Evolutionary conservation across 2,797 vertebrate species (phyloP).

Genomic region (Cyprinodon diabolis): DNA sequence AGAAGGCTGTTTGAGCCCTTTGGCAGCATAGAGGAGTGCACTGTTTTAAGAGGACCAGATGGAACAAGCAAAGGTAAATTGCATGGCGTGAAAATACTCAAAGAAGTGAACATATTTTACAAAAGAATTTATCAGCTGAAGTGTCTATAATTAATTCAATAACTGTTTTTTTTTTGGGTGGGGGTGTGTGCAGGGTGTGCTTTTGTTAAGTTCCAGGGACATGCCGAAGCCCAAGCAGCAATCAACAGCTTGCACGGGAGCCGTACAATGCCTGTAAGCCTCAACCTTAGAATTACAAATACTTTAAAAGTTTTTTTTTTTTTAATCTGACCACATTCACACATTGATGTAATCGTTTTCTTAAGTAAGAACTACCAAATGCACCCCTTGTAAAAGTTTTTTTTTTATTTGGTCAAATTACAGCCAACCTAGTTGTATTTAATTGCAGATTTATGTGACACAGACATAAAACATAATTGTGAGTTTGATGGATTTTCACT

Average conservation of each 20-base stretch:
- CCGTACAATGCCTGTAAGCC: constrained; percentile 89
- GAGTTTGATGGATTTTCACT: neutral
- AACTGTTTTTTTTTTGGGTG: constrained; percentile 4
- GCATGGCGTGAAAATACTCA: neutral
- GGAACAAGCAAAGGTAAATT: constrained; percentile 92
- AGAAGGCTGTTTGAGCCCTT: constrained; percentile 92
- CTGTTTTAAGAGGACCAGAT: constrained; percentile 90
- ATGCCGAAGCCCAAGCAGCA: constrained; percentile 91
- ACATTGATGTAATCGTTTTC: neutral
- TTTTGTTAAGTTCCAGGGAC: constrained; percentile 94
- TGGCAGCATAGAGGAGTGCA: constrained; percentile 93
- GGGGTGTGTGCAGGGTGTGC: constrained; percentile 83
- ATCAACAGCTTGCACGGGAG: constrained; percentile 93
- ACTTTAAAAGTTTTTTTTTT: constrained; percentile 12
- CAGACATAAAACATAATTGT: neutral
- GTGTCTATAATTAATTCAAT: constrained; percentile 8
- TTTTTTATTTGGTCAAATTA: neutral
- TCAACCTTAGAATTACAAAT: constrained; percentile 5
- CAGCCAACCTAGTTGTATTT: neutral
- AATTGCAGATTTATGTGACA: neutral
- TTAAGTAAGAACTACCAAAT: constrained; percentile 9
- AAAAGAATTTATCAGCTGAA: constrained; percentile 1
- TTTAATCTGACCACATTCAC: neutral
- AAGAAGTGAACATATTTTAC: neutral
- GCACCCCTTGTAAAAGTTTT: neutral